phyloP scores from a whole-genome alignment of 2,113 vertebrate genomes.

The Microcebus ravelobensis region DNA sequence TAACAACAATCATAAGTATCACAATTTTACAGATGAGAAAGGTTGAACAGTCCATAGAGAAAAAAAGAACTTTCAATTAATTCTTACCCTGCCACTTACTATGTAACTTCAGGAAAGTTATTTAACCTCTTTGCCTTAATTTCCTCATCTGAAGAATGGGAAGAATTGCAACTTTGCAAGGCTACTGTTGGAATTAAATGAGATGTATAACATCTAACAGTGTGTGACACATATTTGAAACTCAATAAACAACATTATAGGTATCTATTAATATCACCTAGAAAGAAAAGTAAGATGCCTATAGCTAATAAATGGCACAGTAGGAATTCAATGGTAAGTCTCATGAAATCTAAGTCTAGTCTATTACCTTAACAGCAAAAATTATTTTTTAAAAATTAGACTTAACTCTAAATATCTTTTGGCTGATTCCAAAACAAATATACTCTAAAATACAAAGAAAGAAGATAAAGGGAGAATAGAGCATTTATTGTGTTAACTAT shows the following conservation, averaged over 20 bases:
- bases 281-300: neutral
- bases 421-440: constrained; percentile 8
- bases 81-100: neutral
- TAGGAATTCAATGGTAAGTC: neutral
- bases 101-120: constrained; percentile 4
- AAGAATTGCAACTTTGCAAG: neutral
- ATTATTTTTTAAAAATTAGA: neutral
- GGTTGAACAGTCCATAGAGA: neutral
- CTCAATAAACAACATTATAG: neutral
- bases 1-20: neutral
- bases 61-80: neutral
- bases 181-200: neutral
- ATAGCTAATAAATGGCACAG: neutral
- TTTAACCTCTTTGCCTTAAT: neutral
- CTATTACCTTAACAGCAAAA: neutral
- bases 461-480: neutral
- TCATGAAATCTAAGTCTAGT: neutral
- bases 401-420: constrained; percentile 11
- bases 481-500: neutral
- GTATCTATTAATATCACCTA: neutral
- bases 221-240: neutral
- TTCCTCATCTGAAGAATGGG: neutral
- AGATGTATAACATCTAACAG: neutral
- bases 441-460: neutral
- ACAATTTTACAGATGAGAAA: constrained; percentile 25